Base-by-base conservation (phyloP, 1,140 invertebrate species). In the Rhyacophila brunnea region DNA sequence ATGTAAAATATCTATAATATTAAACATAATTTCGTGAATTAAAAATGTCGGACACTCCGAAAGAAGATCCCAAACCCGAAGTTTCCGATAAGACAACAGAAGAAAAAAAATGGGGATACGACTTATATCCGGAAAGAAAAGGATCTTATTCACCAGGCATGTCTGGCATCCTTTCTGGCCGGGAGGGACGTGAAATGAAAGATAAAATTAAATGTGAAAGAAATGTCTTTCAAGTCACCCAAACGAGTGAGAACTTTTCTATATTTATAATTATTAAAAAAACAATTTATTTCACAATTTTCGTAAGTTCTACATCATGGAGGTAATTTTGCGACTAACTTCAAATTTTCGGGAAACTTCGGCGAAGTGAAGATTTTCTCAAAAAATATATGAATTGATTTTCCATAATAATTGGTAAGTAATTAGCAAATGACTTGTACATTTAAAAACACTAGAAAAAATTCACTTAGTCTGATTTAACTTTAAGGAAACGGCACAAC, bases 71-170 rank as follows among this genome's bases (percentile, higher is more conserved):
- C 4, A 45, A 10, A 17, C 5, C 43, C 11, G 43, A 45, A 15
- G 11, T n/a, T 15, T 11, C 18, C 5, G 7, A 17, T 15, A 17
- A 13, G 14, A 15, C 9, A 10, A 15, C 40, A 14, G 23, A 18
- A 48, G 35, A 23, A 48, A 54, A 60, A 35, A n/a, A 11, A 14
- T 87, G 85, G 83, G 89, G 90, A 53, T 91, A 89, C 70, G 90
- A 93, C 79, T 81, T 95, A 32, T 96, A 91, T 73, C 93, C 93
- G 6, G 89, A 95, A 74, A 82, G 93, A 66, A 82, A 82, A 68
- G 86, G 86, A 45, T 74, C 79, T 49, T 82, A 75, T 70, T 80
- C 81, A 52, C 78, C 78, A 4, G 81, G 71, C 67, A 79, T 83
- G 71, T 72, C 71, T 17, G 79, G 82, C 42, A 74, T 84, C 35